Percentiles rank a stretch among this genome's conserved stretches.
These are phyloP conservation scores for Coleophora deauratella DNA, from an alignment of 2,888 invertebrate species.

Conservation along the genomic window DNA sequence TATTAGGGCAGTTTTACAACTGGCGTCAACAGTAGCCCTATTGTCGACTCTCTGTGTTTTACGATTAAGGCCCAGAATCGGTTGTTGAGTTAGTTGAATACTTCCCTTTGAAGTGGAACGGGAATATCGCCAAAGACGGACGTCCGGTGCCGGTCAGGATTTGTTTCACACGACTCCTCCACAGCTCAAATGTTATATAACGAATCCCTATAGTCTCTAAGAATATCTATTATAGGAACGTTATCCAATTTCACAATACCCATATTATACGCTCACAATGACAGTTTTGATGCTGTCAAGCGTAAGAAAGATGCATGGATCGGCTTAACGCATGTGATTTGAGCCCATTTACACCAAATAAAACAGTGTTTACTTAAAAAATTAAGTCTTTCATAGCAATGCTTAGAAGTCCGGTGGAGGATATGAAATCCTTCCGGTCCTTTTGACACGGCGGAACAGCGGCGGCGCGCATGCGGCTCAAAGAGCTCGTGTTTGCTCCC, in stretches of 20 bases:
- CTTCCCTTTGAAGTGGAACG: constrained; percentile 69
- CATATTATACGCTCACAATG: constrained; percentile 2
- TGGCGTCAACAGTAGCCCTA: constrained; percentile 18
- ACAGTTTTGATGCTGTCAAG: constrained; percentile 5
- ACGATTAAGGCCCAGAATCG: constrained; percentile 49
- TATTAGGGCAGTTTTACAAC: constrained; percentile 49
- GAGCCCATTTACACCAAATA: constrained; percentile 13
- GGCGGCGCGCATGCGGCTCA: constrained; percentile 44
- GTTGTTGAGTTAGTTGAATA: constrained; percentile 34
- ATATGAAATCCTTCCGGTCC: constrained; percentile 59
- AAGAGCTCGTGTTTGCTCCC: constrained; percentile 48
- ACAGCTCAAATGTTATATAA: constrained; percentile 1
- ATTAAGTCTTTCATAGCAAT: constrained; percentile 29
- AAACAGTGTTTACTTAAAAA: constrained; percentile 36
- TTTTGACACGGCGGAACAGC: constrained; percentile 43
- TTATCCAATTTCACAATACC: constrained; percentile 1
- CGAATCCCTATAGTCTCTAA: not conserved
- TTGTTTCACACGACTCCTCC: constrained; percentile 55
- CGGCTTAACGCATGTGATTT: constrained; percentile 2
- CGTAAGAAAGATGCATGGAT: not conserved
- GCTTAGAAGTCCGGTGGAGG: constrained; percentile 23
- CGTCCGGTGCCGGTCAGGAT: constrained; percentile 74
- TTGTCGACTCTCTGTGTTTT: constrained; percentile 25
- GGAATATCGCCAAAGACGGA: constrained; percentile 74
- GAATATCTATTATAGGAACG: not conserved